phyloP scores from a whole-genome alignment of 2,113 vertebrate species.

The Marmota flaviventris region DNA sequence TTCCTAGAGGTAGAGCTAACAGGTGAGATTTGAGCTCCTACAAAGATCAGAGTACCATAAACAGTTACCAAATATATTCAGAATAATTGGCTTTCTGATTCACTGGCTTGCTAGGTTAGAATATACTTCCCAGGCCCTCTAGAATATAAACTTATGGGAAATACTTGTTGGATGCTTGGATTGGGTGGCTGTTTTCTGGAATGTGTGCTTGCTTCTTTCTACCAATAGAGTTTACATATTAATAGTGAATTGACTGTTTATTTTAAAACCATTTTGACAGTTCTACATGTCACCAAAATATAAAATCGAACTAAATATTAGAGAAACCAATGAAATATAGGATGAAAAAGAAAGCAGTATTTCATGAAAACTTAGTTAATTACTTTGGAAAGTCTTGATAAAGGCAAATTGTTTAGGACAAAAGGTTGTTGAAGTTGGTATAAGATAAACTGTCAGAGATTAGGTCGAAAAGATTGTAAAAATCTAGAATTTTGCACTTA shows the following conservation, averaged over 20 bases:
- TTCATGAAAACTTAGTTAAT: background rate
- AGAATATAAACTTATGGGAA: background rate
- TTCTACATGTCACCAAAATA: background rate
- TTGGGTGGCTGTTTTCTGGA: background rate
- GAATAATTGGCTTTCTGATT: constrained; percentile 2
- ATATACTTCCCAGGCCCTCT: background rate
- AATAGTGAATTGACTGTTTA: background rate
- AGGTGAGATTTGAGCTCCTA: background rate
- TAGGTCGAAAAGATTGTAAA: constrained; percentile 6
- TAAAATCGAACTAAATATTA: background rate
- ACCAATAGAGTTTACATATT: background rate
- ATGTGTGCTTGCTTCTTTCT: background rate
- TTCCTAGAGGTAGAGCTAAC: background rate
- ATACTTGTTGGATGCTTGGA: background rate
- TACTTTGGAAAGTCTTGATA: constrained; percentile 29
- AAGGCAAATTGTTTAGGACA: constrained; percentile 5
- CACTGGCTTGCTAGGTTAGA: background rate
- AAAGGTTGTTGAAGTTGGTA: constrained; percentile 5
- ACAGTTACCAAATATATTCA: background rate
- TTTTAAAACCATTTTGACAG: background rate
- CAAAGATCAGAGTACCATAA: background rate
- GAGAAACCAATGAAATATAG: background rate
- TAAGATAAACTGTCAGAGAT: background rate
- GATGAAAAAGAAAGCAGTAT: constrained; percentile 2
- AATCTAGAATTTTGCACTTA: background rate